Base-by-base conservation (phyloP, 2,888 invertebrate species). In the Ochropleura leucogaster region DNA sequence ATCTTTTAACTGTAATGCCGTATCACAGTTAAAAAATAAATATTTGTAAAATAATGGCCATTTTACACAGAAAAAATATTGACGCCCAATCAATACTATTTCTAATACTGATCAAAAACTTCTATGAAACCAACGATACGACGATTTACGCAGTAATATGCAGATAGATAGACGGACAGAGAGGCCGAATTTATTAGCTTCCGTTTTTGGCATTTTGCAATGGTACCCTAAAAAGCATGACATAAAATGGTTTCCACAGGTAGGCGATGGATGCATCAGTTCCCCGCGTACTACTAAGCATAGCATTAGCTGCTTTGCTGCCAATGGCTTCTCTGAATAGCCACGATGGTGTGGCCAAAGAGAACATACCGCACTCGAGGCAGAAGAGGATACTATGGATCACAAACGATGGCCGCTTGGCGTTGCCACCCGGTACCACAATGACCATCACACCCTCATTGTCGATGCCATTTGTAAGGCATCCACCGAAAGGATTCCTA, bases 341-440 rank as follows among this genome's bases (percentile, higher is more conserved):
- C 77, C 90, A 92, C 68, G 94, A 93, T 55, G 90, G 90, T 44
- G 79, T 92, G 62, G 91, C 94, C 55, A 95, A 96, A 84, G 95
- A 96, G 81, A 92, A 96, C 80, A 91, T 95, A 84, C 96, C 97
- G 55, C 98, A 98, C 94, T 98, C 98, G 59, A 96, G 98, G 79
- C 98, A 98, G 92, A 98, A 98, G 92, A 97, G 98, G 89, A 97
- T 98, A 87, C 96, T 98, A 62, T 98, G 98, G 98, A 97, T 98
- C 82, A 98, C 98, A 14, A 98, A 98, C 83, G 98, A 98, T 92
- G 98, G 98, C 3, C 96, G 98, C 9, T 94, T 98, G 88, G 98
- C 98, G 0, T 91, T 98, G 84, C 98, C 98, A 2, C 98, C 98
- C 0, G 98, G 98, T 62, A 98, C 98, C 0, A 97, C 98, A 4